Base-by-base conservation (phyloP, 2,888 invertebrate species). In the Tolmerus cingulatus region DNA sequence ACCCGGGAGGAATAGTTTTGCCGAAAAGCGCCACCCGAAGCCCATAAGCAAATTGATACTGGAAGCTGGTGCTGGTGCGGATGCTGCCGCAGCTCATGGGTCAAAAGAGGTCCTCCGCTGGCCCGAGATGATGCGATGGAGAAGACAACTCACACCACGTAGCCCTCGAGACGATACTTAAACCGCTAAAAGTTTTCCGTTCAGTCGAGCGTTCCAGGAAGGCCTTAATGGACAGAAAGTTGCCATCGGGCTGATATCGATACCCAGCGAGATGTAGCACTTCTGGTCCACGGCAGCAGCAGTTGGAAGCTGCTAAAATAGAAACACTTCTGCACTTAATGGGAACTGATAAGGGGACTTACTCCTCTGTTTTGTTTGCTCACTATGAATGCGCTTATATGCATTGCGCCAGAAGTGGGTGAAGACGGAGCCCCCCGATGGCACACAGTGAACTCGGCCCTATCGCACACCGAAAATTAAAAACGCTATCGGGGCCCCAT, bases 281-380 rank as follows among this genome's bases (percentile, higher is more conserved):
- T 66, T 66, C 27, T 66, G 23, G 37, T 14, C 19, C 30, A 77
- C 14, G 40, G 19, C n/a, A 40, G 9, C 8, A 37, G 77, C 8
- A 66, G 27, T 19, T 66, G 9, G 43, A 46, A 66, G 66, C 66
- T 66, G 66, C 82, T 66, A 57, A 66, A 84, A 84, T 37, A 84
- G 66, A 84, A 66, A 66, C 66, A 84, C 82, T 84, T 84, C 82
- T 84, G 82, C 51, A 84, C 82, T 84, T 84, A 84, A 84, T 84
- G 82, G 82, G 82, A 51, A 84, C 66, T 84, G 82, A 84, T 84
- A 84, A 66, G 82, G 66, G 82, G 66, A 23, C 66, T 51, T 66
- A 66, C 27, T 66, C 66, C 66, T 7, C 66, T 40, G 77, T 23
- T 30, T 19, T 40, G 37, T 77, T 77, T 37, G 37, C 77, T 77